Percentiles rank a stretch among this genome's conserved stretches.
phyloP scores from a whole-genome alignment of 1,140 invertebrate genomes.

The Araneus ventricosus region DNA sequence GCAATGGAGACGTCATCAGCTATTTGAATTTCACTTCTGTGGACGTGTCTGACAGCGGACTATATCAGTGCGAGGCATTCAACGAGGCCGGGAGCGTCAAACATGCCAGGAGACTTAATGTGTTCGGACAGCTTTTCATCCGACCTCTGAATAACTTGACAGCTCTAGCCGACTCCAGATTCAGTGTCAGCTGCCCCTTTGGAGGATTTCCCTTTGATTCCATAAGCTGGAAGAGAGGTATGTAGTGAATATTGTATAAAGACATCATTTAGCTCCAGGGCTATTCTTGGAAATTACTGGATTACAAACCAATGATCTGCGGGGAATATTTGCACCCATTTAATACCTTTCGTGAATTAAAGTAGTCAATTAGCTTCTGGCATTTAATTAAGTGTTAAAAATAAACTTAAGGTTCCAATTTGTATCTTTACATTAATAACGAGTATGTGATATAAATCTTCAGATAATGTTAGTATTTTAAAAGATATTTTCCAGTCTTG shows the following conservation, averaged over 20 bases:
- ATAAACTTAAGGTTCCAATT: too few relatives aligned
- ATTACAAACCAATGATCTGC: too few relatives aligned
- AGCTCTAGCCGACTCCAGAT: constrained; percentile 90
- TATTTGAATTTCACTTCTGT: constrained; percentile 93
- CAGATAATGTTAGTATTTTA: too few relatives aligned
- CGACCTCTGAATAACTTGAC: constrained; percentile 94
- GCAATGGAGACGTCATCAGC: constrained; percentile 90
- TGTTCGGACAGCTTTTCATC: constrained; percentile 91
- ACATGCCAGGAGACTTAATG: constrained; percentile 92
- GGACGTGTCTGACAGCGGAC: constrained; percentile 87
- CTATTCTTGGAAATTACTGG: too few relatives aligned
- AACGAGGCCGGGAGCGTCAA: constrained; percentile 88
- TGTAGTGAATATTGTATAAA: not conserved
- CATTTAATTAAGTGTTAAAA: too few relatives aligned
- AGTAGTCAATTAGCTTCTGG: too few relatives aligned
- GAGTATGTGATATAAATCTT: too few relatives aligned
- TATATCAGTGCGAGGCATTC: constrained; percentile 91
- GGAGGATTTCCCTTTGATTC: constrained; percentile 94
- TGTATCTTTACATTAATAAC: too few relatives aligned
- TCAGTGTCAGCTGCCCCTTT: constrained; percentile 94
- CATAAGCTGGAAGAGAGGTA: constrained; percentile 94
- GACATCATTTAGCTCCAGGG: too few relatives aligned
- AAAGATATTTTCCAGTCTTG: too few relatives aligned
- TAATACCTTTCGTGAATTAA: too few relatives aligned
- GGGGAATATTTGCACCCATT: too few relatives aligned